Evolutionary conservation across 1,140 invertebrate species (phyloP), one percentile per base, ranked within the genome.

Genomic region (Ceratosolen fusciceps): DNA sequence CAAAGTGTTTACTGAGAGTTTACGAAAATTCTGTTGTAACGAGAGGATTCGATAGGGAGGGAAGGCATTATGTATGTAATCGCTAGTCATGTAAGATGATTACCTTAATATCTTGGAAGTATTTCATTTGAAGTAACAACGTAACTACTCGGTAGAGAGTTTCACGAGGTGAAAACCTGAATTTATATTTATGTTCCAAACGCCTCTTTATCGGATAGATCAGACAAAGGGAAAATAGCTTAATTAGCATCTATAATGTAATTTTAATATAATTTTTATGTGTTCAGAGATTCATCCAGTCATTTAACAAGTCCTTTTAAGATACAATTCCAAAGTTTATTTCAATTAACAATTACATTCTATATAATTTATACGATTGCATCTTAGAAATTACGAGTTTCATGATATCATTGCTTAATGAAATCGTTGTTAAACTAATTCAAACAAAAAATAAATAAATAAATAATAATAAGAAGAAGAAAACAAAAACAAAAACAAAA

Each of bases 61-160:
- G 43, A 79, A 79, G 56, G 39, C 21, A 79, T 78, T 65, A 49
- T 60, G 70, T 65, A 49, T 60, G 70, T 73, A 79, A n/a, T 68
- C 62, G 29, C 78, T 80, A 80, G 78, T 80, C 78, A 74, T 21
- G 19, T 80, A 80, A 73, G 65, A 58, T n/a, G n/a, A n/a, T 74
- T 58, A 80, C n/a, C 58, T 68, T 47, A 24, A 49, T 74, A 68
- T 26, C 31, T 58, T 60, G 29, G 29, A n/a, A n/a, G 19, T 43
- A 62, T 29, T 75, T 74, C n/a, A n/a, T n/a, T n/a, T n/a, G n/a
- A n/a, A n/a, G n/a, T n/a, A n/a, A n/a, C n/a, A n/a, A n/a, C n/a
- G n/a, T n/a, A n/a, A n/a, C n/a, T n/a, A n/a, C n/a, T n/a, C n/a
- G n/a, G n/a, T n/a, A n/a, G n/a, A n/a, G n/a, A n/a, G n/a, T n/a